Evolutionary conservation across 2,797 vertebrate genomes (phyloP).

Genomic region (Pristis pectinata): DNA sequence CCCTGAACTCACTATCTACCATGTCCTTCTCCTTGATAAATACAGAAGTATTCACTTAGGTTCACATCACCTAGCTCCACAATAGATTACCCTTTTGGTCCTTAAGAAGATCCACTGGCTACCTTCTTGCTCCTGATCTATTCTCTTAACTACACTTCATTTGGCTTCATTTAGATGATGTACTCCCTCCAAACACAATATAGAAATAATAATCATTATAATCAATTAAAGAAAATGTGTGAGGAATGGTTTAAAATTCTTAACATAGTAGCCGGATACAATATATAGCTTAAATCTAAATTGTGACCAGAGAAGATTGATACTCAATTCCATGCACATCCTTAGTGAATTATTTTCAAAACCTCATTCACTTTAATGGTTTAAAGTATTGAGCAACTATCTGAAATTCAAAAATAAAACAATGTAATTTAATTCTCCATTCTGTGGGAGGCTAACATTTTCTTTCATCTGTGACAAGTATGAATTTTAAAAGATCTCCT

Average conservation of each 20-base stretch:
- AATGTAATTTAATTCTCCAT: neutral
- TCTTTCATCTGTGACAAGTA: neutral
- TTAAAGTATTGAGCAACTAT: neutral
- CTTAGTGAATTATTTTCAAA: neutral
- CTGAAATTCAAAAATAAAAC: neutral
- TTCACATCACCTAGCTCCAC: too few species aligned
- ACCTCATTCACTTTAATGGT: neutral
- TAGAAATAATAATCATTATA: neutral
- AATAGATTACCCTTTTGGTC: too few species aligned
- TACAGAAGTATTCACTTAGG: too few species aligned
- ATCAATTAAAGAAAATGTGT: neutral
- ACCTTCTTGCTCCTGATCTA: too few species aligned
- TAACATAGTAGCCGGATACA: neutral
- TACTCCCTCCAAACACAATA: neutral
- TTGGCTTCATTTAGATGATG: neutral
- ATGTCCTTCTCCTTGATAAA: too few species aligned
- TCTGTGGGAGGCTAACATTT: neutral
- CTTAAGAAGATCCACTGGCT: too few species aligned
- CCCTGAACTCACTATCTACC: too few species aligned
- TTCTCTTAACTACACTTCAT: neutral
- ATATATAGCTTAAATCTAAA: neutral
- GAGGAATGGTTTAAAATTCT: neutral
- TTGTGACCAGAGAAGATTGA: neutral
- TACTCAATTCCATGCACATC: neutral
- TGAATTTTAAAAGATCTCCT: neutral